phyloP scores from a whole-genome alignment of 2,888 invertebrate genomes.

The Rhagonycha fulva region DNA sequence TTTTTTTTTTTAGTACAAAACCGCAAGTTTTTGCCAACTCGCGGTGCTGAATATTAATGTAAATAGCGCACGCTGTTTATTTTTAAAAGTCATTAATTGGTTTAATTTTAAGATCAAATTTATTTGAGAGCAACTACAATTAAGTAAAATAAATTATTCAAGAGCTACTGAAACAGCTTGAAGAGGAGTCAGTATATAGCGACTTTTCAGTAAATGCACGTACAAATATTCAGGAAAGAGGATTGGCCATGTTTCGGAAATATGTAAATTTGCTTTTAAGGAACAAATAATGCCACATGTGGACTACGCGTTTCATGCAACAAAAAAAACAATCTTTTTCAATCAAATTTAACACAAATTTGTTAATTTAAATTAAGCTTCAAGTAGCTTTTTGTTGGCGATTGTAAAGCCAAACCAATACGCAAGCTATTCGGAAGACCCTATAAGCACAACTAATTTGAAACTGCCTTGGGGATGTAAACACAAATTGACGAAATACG shows the following conservation, averaged over 20 bases:
- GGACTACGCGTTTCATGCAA: not conserved
- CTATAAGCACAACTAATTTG: not conserved
- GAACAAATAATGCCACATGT: not conserved
- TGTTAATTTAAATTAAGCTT: not conserved
- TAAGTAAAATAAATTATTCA: not conserved
- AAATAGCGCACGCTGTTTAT: not conserved
- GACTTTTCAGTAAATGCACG: not conserved
- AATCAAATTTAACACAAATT: not conserved
- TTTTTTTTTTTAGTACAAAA: not conserved
- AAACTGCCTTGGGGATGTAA: not conserved
- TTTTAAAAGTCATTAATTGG: not conserved
- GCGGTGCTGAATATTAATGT: not conserved
- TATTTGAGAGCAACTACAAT: not conserved
- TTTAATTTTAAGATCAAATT: not conserved
- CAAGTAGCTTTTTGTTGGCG: not conserved
- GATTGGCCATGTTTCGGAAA: not conserved
- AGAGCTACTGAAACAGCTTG: not conserved
- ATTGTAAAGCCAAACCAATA: not conserved
- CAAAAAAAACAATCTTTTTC: not conserved
- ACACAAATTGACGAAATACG: slow-evolving; percentile 1
- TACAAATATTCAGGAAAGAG: not conserved
- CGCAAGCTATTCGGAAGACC: not conserved
- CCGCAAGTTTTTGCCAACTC: not conserved
- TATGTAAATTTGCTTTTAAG: not conserved
- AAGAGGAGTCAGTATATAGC: not conserved